Evolutionary conservation across 2,888 invertebrate genomes (phyloP), one percentile per base, ranked within the genome.

Genomic region (Aphodius sticticus): DNA sequence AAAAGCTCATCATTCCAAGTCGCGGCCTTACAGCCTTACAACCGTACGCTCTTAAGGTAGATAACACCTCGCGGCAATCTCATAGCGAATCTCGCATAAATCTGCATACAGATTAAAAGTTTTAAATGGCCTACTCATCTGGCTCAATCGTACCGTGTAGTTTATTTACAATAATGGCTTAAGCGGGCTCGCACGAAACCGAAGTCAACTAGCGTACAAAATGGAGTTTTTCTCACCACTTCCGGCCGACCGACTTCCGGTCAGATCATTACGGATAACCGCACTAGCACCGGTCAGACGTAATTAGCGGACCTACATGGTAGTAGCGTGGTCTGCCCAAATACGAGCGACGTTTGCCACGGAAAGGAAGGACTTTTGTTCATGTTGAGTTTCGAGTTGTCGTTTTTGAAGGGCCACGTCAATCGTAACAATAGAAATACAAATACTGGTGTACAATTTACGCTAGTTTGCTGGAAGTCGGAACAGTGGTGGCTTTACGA

Each of bases 141-240:
- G 79, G 16, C 77, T 69, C 69, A 76, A 76, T 76, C 69, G 76
- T 76, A 69, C 71, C 37, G 79, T 69, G 53, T 70, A 70, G 77
- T 80, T 80, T 86, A 87, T 87, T 87, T 86, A 86, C 84, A 87
- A 87, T 88, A 88, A 88, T 87, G 86, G 86, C 86, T 87, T 85
- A 86, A 84, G 85, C 86, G 84, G 85, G 81, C 84, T 85, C 84
- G 85, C 86, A 89, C 89, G 89, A 89, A 89, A 89, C 85, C 88
- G 84, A 84, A 89, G 87, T 88, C 89, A 89, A 89, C 88, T 87
- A 89, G 89, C 89, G 89, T 89, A 89, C 88, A 89, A 89, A 89
- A 89, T 89, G 89, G 89, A 89, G 89, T 89, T 89, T 89, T 89
- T 89, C 89, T 89, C 89, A 87, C 89, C 89, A 87, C 89, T 89